Conservation (phyloP, 1,140 invertebrate genomes). For the Oppia nitens region DNA sequence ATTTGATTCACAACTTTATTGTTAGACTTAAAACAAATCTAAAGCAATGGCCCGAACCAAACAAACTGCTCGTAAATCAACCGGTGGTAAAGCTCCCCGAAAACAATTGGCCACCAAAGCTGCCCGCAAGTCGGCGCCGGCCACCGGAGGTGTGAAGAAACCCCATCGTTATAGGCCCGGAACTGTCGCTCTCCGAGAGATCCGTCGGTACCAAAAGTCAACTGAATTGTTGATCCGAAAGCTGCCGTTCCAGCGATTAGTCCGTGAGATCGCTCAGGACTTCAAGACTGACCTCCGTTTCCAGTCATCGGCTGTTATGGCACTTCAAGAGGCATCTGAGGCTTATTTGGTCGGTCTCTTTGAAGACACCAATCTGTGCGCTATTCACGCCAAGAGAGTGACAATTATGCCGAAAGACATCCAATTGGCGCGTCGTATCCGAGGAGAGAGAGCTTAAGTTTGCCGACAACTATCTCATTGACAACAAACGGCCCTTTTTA, state of each 20-base stretch:
- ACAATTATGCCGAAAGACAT: slow-evolving; percentile 94
- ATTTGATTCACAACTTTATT: no score
- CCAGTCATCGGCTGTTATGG: slow-evolving; percentile 57
- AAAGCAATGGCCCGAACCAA: slow-evolving; percentile 59
- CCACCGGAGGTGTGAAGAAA: slow-evolving; percentile 67
- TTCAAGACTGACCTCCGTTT: slow-evolving; percentile 56
- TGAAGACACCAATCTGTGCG: slow-evolving; percentile 84
- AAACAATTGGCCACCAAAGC: slow-evolving; percentile 75
- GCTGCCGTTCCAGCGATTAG: slow-evolving; percentile 33
- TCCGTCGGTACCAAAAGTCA: slow-evolving; percentile 42
- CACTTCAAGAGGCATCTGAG: slow-evolving; percentile 37
- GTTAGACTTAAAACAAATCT: not conserved
- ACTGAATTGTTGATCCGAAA: slow-evolving; percentile 51
- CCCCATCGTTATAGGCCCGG: slow-evolving; percentile 35
- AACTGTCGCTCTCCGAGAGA: slow-evolving; percentile 33
- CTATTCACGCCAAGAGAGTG: slow-evolving; percentile 82
- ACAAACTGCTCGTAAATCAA: slow-evolving; percentile 63
- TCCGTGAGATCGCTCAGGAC: slow-evolving; percentile 62
- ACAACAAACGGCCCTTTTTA: slow-evolving; percentile 7
- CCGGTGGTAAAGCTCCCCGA: slow-evolving; percentile 62
- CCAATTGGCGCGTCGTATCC: slow-evolving; percentile 55
- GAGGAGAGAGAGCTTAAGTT: slow-evolving; percentile 18
- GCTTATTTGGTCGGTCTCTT: slow-evolving; percentile 52
- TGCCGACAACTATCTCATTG: not conserved
- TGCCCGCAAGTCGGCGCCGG: slow-evolving; percentile 47